Percentiles rank a stretch among this genome's conserved stretches.
phyloP scores from a whole-genome alignment of 2,113 vertebrate genomes.

The Oncorhynchus masou region DNA sequence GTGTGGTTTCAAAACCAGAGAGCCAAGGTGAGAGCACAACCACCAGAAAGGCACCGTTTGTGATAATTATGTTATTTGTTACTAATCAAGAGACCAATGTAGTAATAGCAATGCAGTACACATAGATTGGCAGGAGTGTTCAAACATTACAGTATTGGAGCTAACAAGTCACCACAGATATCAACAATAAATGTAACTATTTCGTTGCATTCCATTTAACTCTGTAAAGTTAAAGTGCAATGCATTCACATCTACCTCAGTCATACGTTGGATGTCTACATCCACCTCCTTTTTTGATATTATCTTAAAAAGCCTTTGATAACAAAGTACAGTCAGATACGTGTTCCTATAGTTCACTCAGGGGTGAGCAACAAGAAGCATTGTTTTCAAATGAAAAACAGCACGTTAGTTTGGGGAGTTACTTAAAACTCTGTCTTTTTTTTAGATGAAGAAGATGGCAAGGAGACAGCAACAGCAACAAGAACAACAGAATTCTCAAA shows the following conservation, averaged over 20 bases:
- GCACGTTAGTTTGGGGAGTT: slow-evolving; percentile 66
- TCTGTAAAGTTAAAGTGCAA: slow-evolving; percentile 56
- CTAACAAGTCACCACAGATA: slow-evolving; percentile 67
- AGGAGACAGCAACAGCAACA: slow-evolving; percentile 98
- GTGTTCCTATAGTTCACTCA: slow-evolving; percentile 64
- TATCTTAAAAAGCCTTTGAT: slow-evolving; percentile 73
- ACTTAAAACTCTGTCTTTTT: slow-evolving; percentile 59
- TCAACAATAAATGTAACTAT: slow-evolving; percentile 61
- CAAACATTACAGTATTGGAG: too few relatives aligned
- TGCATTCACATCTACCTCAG: slow-evolving; percentile 68
- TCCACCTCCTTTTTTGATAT: slow-evolving; percentile 71
- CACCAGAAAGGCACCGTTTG: neutral
- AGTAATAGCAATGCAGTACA: slow-evolving; percentile 4
- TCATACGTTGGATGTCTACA: slow-evolving; percentile 69
- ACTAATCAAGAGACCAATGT: neutral
- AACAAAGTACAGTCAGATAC: slow-evolving; percentile 69
- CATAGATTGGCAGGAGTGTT: slow-evolving; percentile 15
- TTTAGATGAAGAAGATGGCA: slow-evolving; percentile 99
- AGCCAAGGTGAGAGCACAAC: slow-evolving; percentile 87
- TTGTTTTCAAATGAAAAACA: slow-evolving; percentile 61
- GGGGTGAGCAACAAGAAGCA: slow-evolving; percentile 74
- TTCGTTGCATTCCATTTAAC: slow-evolving; percentile 68
- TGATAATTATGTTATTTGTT: neutral
- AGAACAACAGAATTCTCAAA: slow-evolving; percentile 97
- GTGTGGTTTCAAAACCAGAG: slow-evolving; percentile 99